Base-by-base conservation (phyloP, 1,140 invertebrate genomes). In the Tetramorium parvispinum region DNA sequence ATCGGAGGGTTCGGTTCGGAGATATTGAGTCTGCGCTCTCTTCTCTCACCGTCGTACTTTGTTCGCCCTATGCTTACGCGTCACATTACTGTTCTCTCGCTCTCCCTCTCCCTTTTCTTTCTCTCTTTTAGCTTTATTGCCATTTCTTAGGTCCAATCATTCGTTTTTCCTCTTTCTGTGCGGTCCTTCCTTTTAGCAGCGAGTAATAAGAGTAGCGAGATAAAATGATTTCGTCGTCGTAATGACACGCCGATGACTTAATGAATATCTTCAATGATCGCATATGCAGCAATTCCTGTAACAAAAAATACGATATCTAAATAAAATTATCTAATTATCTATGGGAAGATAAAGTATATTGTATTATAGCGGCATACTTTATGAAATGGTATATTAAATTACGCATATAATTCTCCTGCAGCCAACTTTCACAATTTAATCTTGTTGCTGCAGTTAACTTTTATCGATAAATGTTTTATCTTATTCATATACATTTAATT, bases 21-120 rank as follows among this genome's bases (percentile, higher is more conserved):
- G 93, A 94, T 95, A 95, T 95, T 95, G 95, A 95, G 95, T 95
- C 94, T 95, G 94, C 94, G 94, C 95, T 89, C 91, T 94, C 91
- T 91, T 89, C 91, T 82, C 90, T 78, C 85, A 59, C 18, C 83
- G 85, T 89, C 87, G 76, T 78, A 81, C 83, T 75, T 85, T 66
- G 81, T 77, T 85, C 85, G 61, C 37, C 53, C 81, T 49, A 55
- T 46, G 66, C 57, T 85, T 88, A 66, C 68, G 21, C 81, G 32
- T 53, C 27, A n/a, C 51, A 53, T 88, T 70, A 83, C 76, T 5
- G 57, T 57, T 81, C 77, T 76, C 61, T 78, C 57, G 43, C 59
- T 76, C 16, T 46, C 68, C 49, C 55, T 51, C 51, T 46, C 51
- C 5, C 73, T 66, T 51, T 49, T 43, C 55, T 51, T 68, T 57